Base-by-base conservation (phyloP, 1,140 invertebrate species). In the Wasmannia auropunctata region DNA sequence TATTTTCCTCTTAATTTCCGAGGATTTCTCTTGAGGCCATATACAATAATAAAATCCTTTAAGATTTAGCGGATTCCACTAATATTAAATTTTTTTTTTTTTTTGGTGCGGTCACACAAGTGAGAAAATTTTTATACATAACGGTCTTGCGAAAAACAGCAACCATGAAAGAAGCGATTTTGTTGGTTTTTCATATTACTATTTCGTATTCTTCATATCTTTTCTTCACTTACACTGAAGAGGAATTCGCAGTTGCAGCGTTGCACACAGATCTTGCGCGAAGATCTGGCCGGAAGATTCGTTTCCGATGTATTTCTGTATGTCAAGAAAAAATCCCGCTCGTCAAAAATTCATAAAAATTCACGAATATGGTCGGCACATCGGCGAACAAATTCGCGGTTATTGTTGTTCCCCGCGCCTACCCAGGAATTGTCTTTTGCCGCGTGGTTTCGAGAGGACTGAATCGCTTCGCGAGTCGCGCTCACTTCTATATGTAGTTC, bases 401-500 rank as follows among this genome's bases (percentile, higher is more conserved):
- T 63, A 63, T 62, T 46, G 11, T 79, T 67, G n/a, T n/a, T n/a
- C n/a, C n/a, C n/a, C n/a, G n/a, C n/a, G n/a, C 77, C 80, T 79
- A 79, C 2, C 37, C 49, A 25, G 22, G 40, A n/a, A 19, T 46
- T 63, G 75, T 72, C 63, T 86, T 62, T 86, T 79, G 85, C 85
- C 85, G 89, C 91, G 91, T 87, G 89, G 92, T 88, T 89, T 74
- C 67, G 58, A 88, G 81, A 65, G 90, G 90, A 93, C 93, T 93
- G 93, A 92, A 88, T 89, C 89, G 88, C 67, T 81, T 91, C 84
- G 77, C 87, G 75, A 85, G 75, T 75, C 80, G 86, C 69, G 87
- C 89, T 87, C 88, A 86, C 93, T 87, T 91, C 91, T 93, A 93
- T 93, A 93, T 93, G 91, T 92, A 92, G 91, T 90, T 89, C 87